Evolutionary conservation across 2,888 invertebrate species (phyloP).

Genomic region (Cryptocephalus primarius): DNA sequence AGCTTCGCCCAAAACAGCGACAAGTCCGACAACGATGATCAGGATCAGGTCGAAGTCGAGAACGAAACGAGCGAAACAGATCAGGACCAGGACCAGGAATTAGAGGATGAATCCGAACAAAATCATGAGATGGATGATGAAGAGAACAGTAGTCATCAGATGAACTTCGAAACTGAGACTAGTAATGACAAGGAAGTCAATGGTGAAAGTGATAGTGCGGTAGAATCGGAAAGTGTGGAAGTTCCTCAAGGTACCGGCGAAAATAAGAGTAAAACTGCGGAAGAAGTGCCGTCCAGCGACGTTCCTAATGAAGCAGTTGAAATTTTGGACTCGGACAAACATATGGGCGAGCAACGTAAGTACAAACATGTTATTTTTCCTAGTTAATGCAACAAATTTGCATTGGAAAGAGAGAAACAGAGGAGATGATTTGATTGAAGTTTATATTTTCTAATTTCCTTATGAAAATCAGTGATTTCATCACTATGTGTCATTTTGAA

Average conservation of each 20-base stretch:
- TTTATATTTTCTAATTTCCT: too few species aligned
- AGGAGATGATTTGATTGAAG: too few species aligned
- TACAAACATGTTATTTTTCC: too few species aligned
- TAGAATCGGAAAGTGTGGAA: not conserved
- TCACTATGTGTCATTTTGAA: too few species aligned
- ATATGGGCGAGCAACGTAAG: not conserved
- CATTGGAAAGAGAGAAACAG: too few species aligned
- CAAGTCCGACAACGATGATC: slow-evolving; percentile 17
- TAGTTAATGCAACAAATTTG: too few species aligned
- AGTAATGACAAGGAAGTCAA: not conserved
- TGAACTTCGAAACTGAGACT: not conserved
- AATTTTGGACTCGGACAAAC: not conserved
- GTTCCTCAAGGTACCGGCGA: slow-evolving; percentile 8
- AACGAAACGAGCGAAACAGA: slow-evolving; percentile 26
- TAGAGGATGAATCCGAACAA: slow-evolving; percentile 16
- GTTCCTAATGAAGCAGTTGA: not conserved
- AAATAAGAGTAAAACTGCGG: slow-evolving; percentile 7
- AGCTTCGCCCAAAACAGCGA: slow-evolving; percentile 27
- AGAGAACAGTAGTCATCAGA: not conserved
- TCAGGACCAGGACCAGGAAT: slow-evolving; percentile 16
- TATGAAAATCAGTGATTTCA: too few species aligned
- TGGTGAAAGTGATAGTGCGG: not conserved
- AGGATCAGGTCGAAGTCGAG: slow-evolving; percentile 19
- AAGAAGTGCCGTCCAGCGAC: not conserved
- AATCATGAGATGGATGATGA: slow-evolving; percentile 6